Base-by-base conservation (phyloP, 2,888 invertebrate species). In the Eurois occulta region DNA sequence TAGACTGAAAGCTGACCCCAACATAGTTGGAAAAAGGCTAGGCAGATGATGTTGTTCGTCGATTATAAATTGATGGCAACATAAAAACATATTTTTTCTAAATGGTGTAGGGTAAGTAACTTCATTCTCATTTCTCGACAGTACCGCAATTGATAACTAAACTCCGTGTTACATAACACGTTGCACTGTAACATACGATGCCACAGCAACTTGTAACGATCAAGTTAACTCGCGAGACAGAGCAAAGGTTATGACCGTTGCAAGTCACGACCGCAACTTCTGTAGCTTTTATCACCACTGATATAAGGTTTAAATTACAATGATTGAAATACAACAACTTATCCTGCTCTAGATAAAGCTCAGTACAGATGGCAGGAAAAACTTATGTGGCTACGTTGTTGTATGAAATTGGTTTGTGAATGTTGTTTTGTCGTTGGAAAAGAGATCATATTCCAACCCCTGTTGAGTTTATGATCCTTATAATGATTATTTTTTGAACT, bases 151-250 rank as follows among this genome's bases (percentile, higher is more conserved):
- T 48, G 77, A 80, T 69, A 48, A 69, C 43, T 65, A 65, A 76
- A 69, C 35, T 65, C 28, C n/a, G 7, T 65, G 80, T 82, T 67
- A 81, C 70, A n/a, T 62, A 81, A 58, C 66, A 81, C 46, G 83
- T 81, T 77, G 70, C 72, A 78, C 32, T 74, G 71, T 74, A 71
- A 62, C 78, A 64, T 69, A 46, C 32, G 62, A 83, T 65, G 62
- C 24, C 60, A 64, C 62, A 64, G 43, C 58, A 64, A 52, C 62
- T 79, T 79, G 74, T 68, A 71, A 84, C 82, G 79, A 84, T 80
- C 74, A 74, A 82, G 70, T 74, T 80, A 80, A 62, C 67, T 67
- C 58, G 67, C 38, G 66, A 82, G 58, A 71, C 84, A 58, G 13
- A 77, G 69, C 35, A 41, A 10, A 66, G 62, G 74, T 69, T 13